phyloP scores from a whole-genome alignment of 2,888 invertebrate genomes.

The Auanema sp. region DNA sequence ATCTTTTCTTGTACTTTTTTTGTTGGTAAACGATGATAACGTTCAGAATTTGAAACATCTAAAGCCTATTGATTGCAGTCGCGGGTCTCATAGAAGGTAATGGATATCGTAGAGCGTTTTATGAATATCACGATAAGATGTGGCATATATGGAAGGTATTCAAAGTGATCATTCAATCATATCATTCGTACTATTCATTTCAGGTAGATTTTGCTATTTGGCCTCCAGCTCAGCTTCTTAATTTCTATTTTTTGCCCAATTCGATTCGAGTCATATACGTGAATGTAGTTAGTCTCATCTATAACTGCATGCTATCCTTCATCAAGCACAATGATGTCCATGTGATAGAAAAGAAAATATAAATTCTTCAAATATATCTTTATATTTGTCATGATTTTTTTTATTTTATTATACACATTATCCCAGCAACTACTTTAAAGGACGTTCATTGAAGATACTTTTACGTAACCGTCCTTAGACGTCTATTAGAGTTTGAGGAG shows the following conservation, averaged over 20 bases:
- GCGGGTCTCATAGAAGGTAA: slow-evolving; percentile 19
- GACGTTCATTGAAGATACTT: too few species aligned
- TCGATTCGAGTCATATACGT: slow-evolving; percentile 84
- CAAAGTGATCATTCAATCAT: background rate
- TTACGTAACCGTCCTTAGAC: too few species aligned
- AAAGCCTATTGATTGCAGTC: slow-evolving; percentile 1
- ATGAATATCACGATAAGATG: slow-evolving; percentile 31
- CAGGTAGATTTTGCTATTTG: slow-evolving; percentile 81
- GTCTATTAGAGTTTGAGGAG: too few species aligned
- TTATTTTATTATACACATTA: too few species aligned
- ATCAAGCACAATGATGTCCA: slow-evolving; percentile 65
- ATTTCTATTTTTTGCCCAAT: slow-evolving; percentile 83
- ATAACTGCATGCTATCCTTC: slow-evolving; percentile 82
- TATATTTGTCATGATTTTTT: too few species aligned
- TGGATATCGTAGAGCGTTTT: slow-evolving; percentile 17
- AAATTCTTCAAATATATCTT: too few species aligned
- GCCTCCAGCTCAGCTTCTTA: slow-evolving; percentile 90
- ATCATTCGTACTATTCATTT: slow-evolving; percentile 11
- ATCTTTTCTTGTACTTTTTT: slow-evolving; percentile 31
- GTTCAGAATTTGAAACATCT: too few species aligned
- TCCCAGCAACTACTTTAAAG: too few species aligned
- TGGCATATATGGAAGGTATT: slow-evolving; percentile 39
- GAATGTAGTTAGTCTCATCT: slow-evolving; percentile 81
- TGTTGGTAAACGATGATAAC: too few species aligned
- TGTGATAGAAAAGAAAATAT: too few species aligned